Conservation (phyloP, 2,888 invertebrate species). For the Rhamnusium bicolor region DNA sequence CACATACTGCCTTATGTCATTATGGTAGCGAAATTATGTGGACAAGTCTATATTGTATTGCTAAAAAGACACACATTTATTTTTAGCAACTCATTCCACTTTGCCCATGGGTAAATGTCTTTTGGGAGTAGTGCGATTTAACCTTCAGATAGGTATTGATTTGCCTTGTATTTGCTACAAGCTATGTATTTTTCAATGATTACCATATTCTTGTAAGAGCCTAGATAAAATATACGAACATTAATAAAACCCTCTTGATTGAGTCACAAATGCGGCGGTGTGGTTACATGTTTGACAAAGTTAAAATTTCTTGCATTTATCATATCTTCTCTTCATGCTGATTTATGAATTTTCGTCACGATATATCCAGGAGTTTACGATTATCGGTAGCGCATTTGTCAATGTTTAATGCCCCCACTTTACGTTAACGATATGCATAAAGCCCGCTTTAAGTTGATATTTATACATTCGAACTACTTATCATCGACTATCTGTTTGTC, state of each 20-base stretch:
- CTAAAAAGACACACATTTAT: neutral
- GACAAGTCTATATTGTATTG: too few relatives aligned
- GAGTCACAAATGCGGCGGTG: neutral
- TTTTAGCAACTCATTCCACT: neutral
- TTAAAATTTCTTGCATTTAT: neutral
- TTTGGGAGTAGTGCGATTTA: neutral
- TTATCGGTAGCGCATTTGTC: constrained; percentile 42
- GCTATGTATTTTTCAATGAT: neutral
- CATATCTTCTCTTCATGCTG: neutral
- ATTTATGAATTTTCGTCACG: constrained; percentile 35
- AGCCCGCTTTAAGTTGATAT: constrained; percentile 38
- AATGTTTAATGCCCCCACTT: constrained; percentile 40
- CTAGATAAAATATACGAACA: too few relatives aligned
- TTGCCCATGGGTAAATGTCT: neutral
- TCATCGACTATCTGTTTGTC: constrained; percentile 56
- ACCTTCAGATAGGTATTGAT: neutral
- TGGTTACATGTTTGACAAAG: constrained; percentile 5
- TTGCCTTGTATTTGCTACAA: neutral
- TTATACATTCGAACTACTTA: constrained; percentile 46
- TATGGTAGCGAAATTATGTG: too few relatives aligned
- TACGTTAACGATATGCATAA: constrained; percentile 47
- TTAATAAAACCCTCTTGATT: neutral
- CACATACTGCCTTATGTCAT: too few relatives aligned
- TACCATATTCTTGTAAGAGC: neutral
- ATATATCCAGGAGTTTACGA: constrained; percentile 12